A percentile compares a stretch with the other conserved stretches of the same genome.
phyloP scores from a whole-genome alignment of 1,140 invertebrate genomes.

The Drosophila trapezifrons region DNA sequence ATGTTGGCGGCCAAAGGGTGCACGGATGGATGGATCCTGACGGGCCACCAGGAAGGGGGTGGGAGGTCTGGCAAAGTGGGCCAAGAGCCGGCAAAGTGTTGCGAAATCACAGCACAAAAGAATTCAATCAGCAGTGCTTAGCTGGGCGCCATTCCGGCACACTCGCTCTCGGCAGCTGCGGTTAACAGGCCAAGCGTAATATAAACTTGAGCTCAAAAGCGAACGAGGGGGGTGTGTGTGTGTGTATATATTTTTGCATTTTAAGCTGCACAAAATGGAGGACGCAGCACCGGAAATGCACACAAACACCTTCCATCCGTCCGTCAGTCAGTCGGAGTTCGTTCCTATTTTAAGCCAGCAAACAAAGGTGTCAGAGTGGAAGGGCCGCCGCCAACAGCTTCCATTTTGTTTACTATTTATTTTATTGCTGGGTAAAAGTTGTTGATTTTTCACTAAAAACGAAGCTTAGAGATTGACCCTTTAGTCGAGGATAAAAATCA shows the following conservation, averaged over 20 bases:
- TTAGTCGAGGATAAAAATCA: conserved; percentile 1
- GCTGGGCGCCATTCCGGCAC: conserved; percentile 54
- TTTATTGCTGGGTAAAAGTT: conserved; percentile 6
- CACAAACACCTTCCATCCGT: conserved; percentile 33
- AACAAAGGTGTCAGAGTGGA: conserved; percentile 74
- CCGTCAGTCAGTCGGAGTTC: conserved; percentile 1
- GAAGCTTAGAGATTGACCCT: background rate
- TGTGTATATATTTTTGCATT: conserved; percentile 76
- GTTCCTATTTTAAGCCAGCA: conserved; percentile 60
- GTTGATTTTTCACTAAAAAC: background rate
- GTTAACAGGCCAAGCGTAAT: conserved; percentile 81
- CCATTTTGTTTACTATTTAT: conserved; percentile 60
- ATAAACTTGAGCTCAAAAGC: conserved; percentile 80
- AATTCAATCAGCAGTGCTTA: conserved; percentile 81
- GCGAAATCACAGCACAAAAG: conserved; percentile 79
- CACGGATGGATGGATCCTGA: conserved; percentile 34
- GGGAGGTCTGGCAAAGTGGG: conserved; percentile 29
- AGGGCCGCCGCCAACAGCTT: conserved; percentile 68
- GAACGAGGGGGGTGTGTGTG: conserved; percentile 12
- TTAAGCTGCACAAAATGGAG: conserved; percentile 65
- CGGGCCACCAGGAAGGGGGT: conserved; percentile 7
- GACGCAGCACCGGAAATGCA: conserved; percentile 71
- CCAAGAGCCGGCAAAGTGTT: conserved; percentile 65
- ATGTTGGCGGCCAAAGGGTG: conserved; percentile 62
- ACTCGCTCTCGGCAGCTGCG: conserved; percentile 56